Evolutionary conservation across 1,140 invertebrate species (phyloP), one percentile per base, ranked within the genome.

Genomic region (Melanaphis sacchari): DNA sequence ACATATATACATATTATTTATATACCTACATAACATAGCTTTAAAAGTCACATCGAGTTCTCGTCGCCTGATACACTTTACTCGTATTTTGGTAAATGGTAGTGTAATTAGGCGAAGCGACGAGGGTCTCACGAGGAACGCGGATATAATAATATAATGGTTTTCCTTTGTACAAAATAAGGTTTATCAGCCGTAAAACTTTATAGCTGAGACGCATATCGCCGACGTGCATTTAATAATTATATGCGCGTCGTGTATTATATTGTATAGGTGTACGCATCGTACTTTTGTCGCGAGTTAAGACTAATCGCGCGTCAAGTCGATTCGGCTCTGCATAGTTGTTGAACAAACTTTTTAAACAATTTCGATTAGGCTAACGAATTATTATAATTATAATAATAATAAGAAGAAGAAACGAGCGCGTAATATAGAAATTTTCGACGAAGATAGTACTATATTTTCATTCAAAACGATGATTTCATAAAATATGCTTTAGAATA

Each of bases 131-230:
- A 21, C 46, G 18, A 22, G 46, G 43, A 89, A 52, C 8, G 31
- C 46, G 41, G 31, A 76, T 76, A n/a, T 76, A 76, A 76, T 76
- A 76, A 76, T 76, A 38, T 54, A 89, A 89, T 89, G 88, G 88
- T 31, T 89, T 89, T 89, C 88, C 88, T 89, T 89, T 89, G 88
- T 89, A 52, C 88, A 11, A 49, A 24, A 52, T 8, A 54, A 54
- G 88, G n/a, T 89, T 54, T 54, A 89, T 89, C 88, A 52, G 46
- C 88, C 88, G 88, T 89, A 89, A 89, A 89, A 89, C 88, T 89
- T 89, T 89, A 52, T 15, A n/a, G 5, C 18, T 31, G 59, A 31
- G 46, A 89, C 87, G n/a, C 46, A 22, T 43, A 24, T 46, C 46
- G 46, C 18, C n/a, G 43, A 46, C 21, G 85, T 43, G 82, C 82